A percentile compares a stretch with the other conserved stretches of the same genome.
These are phyloP conservation scores for Bos javanicus DNA, from an alignment of 2,113 vertebrate species.

Conservation along the genomic window DNA sequence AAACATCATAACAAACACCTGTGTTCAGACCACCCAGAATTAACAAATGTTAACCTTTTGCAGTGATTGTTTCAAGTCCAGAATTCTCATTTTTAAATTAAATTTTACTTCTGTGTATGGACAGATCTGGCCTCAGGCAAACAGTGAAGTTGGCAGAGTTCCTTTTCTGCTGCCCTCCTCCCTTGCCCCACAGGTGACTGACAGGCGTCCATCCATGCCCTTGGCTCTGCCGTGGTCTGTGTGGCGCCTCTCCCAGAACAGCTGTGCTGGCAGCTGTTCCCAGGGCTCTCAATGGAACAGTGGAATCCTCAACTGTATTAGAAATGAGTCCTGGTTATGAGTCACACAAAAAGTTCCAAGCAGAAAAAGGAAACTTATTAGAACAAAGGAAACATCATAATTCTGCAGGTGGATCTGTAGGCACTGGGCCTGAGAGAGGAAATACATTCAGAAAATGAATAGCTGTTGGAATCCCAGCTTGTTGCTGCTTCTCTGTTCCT, in stretches of 20 bases:
- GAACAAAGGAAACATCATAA: not conserved
- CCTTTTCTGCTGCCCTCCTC: not conserved
- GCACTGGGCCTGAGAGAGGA: not conserved
- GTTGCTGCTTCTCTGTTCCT: not conserved
- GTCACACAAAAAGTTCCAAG: not conserved
- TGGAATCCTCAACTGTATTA: not conserved
- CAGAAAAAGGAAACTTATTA: not conserved
- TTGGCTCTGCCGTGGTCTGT: not conserved
- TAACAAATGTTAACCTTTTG: not conserved
- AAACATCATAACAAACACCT: not conserved
- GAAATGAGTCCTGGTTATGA: not conserved
- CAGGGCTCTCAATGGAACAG: not conserved
- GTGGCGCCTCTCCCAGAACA: not conserved
- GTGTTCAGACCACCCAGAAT: not conserved
- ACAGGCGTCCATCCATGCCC: accelerated
- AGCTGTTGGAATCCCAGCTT: not conserved
- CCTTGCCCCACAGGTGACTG: not conserved
- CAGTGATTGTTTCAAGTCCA: not conserved
- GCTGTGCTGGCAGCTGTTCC: not conserved
- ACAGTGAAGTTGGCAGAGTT: too few species aligned
- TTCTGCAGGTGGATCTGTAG: not conserved
- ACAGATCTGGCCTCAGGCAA: not conserved
- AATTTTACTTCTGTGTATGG: not conserved
- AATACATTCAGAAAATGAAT: not conserved
- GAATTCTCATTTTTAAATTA: not conserved